phyloP scores from a whole-genome alignment of 2,888 invertebrate genomes.

The Ochlodes sylvanus region DNA sequence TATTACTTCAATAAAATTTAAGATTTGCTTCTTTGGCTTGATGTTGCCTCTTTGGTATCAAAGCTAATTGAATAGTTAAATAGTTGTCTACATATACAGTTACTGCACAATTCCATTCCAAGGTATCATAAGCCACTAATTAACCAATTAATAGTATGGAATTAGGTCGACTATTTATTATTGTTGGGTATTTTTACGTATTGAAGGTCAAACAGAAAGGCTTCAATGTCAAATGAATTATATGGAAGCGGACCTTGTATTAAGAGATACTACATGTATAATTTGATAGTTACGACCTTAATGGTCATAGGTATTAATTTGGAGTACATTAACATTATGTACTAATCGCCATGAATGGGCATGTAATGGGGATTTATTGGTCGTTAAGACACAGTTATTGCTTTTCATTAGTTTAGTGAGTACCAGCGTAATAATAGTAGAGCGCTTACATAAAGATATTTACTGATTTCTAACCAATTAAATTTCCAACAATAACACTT shows the following conservation, averaged over 20 bases:
- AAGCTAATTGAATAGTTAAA: too few relatives aligned
- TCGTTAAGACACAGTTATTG: constrained; percentile 5
- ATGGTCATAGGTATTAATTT: constrained; percentile 18
- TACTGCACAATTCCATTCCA: background rate
- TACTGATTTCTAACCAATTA: too few relatives aligned
- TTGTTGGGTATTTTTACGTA: constrained; percentile 2
- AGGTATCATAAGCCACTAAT: constrained; percentile 1
- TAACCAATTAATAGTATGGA: constrained; percentile 14
- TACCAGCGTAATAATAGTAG: background rate
- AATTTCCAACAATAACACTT: too few relatives aligned
- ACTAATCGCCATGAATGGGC: constrained; percentile 23
- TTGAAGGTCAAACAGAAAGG: constrained; percentile 7
- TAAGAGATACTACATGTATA: constrained; percentile 6
- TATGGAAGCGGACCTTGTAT: constrained; percentile 7
- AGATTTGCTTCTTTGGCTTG: too few relatives aligned
- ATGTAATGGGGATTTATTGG: constrained; percentile 18
- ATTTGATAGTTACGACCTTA: constrained; percentile 19
- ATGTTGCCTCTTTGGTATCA: too few relatives aligned
- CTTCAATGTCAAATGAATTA: constrained; percentile 15
- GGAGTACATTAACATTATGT: constrained; percentile 18
- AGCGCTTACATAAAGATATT: too few relatives aligned
- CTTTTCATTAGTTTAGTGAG: constrained; percentile 6
- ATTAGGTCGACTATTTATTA: constrained; percentile 17
- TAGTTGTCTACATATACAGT: too few relatives aligned
- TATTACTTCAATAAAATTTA: too few relatives aligned